Evolutionary conservation across 2,797 vertebrate genomes (phyloP).

Genomic region (Urosaurus nigricauda): DNA sequence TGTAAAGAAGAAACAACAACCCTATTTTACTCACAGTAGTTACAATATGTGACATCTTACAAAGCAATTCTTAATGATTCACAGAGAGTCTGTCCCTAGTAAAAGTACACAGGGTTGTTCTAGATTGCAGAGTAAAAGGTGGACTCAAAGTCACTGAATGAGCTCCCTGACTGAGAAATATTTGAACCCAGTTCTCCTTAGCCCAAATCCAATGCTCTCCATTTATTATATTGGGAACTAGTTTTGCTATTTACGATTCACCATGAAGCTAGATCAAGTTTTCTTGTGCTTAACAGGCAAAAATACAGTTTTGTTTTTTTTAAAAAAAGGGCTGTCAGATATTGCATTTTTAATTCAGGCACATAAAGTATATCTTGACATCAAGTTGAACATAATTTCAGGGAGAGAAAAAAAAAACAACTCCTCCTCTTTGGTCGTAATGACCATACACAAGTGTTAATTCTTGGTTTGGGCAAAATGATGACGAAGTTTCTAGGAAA

Average conservation of each 20-base stretch:
- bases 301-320: not conserved
- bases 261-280: not conserved
- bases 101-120: not conserved
- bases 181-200: not conserved
- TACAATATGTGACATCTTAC: not conserved
- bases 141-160: slow-evolving; percentile 18
- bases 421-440: not conserved
- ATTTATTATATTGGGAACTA: not conserved
- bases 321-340: not conserved
- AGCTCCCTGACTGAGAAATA: not conserved
- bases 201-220: not conserved
- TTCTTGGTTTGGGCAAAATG: not conserved
- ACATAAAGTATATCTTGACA: not conserved
- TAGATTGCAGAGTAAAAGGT: slow-evolving; percentile 42
- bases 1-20: slow-evolving; percentile 61
- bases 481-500: not conserved
- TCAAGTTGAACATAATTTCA: not conserved
- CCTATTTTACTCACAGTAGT: not conserved
- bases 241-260: not conserved
- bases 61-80: slow-evolving; percentile 44
- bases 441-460: not conserved
- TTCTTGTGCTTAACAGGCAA: not conserved
- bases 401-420: not conserved
- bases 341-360: not conserved
- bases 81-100: not conserved